Conservation (phyloP, 2,113 vertebrate species). For the Centropus bengalensis region DNA sequence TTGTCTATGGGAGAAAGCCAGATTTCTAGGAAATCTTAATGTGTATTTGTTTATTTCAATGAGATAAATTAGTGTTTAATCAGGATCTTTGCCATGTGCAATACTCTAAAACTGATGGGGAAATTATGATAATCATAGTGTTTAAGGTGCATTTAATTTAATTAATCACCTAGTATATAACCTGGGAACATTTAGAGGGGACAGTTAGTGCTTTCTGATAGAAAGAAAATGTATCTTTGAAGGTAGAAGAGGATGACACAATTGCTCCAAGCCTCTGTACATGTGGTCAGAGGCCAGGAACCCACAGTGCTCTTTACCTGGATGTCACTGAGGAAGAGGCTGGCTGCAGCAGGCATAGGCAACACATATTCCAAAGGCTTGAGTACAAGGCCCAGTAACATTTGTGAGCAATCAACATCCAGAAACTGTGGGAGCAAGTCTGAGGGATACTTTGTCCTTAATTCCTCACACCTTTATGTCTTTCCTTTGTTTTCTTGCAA, state of each 20-base stretch:
- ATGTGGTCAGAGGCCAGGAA: neutral
- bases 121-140: neutral
- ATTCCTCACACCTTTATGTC: slow-evolving; percentile 2
- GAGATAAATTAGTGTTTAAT: neutral
- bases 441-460: neutral
- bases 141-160: neutral
- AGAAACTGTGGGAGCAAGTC: neutral
- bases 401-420: neutral
- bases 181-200: neutral
- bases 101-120: neutral
- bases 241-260: neutral
- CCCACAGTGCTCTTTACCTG: neutral
- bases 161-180: neutral
- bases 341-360: neutral
- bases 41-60: neutral
- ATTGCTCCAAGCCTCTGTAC: slow-evolving; percentile 4
- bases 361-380: neutral
- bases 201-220: neutral
- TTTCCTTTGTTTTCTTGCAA: slow-evolving; percentile 69
- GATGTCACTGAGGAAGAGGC: neutral
- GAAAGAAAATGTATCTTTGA: neutral
- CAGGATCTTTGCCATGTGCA: neutral
- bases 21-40: neutral
- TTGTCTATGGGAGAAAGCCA: neutral
- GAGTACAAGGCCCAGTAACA: neutral